Percentiles rank a stretch among this genome's conserved stretches.
phyloP scores from a whole-genome alignment of 1,140 invertebrate species.

The Pararge aegeria region DNA sequence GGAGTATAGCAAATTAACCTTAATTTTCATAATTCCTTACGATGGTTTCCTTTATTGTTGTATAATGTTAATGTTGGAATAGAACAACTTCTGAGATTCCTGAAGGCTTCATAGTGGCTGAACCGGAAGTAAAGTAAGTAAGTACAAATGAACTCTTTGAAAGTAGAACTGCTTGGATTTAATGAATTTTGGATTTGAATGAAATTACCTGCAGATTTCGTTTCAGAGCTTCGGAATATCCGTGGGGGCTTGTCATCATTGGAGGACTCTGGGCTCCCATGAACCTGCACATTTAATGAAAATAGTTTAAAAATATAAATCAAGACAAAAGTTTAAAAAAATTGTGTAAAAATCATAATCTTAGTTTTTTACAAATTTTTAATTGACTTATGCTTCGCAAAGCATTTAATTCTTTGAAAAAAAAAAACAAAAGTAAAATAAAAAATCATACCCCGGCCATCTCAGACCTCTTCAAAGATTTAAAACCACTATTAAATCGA shows the following conservation, averaged over 20 bases:
- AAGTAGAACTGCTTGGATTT: too few relatives aligned
- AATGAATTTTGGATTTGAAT: not conserved
- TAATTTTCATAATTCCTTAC: too few relatives aligned
- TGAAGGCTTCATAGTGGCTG: too few relatives aligned
- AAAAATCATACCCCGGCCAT: slow-evolving; percentile 70
- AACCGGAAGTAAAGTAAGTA: too few relatives aligned
- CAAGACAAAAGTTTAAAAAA: slow-evolving; percentile 3
- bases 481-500: slow-evolving; percentile 28
- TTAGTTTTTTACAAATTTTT: not conserved
- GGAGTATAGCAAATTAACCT: too few relatives aligned
- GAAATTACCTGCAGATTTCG: slow-evolving; percentile 72
- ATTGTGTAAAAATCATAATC: slow-evolving; percentile 19
- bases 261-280: slow-evolving; percentile 78
- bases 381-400: slow-evolving; percentile 1
- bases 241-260: slow-evolving; percentile 76
- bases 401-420: not conserved
- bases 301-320: slow-evolving; percentile 20
- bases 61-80: too few relatives aligned
- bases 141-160: too few relatives aligned
- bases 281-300: slow-evolving; percentile 50
- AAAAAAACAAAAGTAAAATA: slow-evolving; percentile 39
- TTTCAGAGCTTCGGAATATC: slow-evolving; percentile 76
- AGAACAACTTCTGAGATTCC: too few relatives aligned
- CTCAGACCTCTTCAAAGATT: slow-evolving; percentile 59
- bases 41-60: too few relatives aligned